These are phyloP conservation scores for Autographa gamma DNA, from an alignment of 2,888 invertebrate species.

Conservation along the genomic window DNA sequence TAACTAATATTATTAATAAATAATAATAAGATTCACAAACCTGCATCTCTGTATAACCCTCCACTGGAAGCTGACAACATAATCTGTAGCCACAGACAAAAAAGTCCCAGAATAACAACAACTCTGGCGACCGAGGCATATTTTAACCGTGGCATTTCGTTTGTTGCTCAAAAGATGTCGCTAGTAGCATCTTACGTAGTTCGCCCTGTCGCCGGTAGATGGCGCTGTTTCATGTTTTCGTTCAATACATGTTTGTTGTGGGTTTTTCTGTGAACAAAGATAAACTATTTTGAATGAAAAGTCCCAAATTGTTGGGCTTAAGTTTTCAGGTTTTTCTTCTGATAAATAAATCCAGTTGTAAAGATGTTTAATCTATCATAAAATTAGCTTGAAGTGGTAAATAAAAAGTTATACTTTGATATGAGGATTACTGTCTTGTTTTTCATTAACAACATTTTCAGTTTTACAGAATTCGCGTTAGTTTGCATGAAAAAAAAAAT, in stretches of 20 bases:
- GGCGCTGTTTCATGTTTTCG: constrained; percentile 52
- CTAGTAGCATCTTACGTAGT: constrained; percentile 60
- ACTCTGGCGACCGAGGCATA: constrained; percentile 82
- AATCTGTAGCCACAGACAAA: constrained; percentile 85
- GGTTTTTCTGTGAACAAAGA: constrained; percentile 33
- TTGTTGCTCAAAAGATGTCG: constrained; percentile 63
- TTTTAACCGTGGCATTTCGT: constrained; percentile 85
- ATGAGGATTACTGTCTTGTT: too few species aligned
- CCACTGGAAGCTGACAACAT: constrained; percentile 80
- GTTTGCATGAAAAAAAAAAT: too few species aligned
- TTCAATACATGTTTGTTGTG: constrained; percentile 38
- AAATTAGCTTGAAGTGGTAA: too few species aligned
- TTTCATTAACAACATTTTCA: too few species aligned
- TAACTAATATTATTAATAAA: background rate
- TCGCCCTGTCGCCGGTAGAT: constrained; percentile 58
- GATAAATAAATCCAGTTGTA: too few species aligned
- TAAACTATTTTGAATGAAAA: background rate
- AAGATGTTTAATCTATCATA: too few species aligned
- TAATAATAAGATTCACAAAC: constrained; percentile 56
- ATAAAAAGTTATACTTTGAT: too few species aligned
- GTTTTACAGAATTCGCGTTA: too few species aligned
- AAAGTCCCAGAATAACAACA: constrained; percentile 78
- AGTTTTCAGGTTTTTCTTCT: too few species aligned
- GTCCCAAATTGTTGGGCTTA: background rate
- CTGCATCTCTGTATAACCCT: constrained; percentile 76